These are phyloP conservation scores for Pachymerium ferrugineum DNA, from an alignment of 2,888 invertebrate species.

Conservation along the genomic window DNA sequence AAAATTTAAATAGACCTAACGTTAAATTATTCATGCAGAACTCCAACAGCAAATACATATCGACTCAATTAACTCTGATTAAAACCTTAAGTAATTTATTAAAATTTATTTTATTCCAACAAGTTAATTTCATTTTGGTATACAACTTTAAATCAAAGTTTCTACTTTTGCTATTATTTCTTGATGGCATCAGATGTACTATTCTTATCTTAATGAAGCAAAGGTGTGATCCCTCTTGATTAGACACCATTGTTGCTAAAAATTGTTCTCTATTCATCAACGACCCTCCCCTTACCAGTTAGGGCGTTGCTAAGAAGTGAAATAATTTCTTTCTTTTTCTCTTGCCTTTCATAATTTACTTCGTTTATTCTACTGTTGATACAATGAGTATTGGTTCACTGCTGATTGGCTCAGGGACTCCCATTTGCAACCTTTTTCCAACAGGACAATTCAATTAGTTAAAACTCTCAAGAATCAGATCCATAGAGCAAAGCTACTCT, in stretches of 20 bases:
- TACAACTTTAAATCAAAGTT: too few species aligned
- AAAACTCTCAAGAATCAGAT: neutral
- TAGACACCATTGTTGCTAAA: neutral
- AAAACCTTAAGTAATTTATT: too few species aligned
- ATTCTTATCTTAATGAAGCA: neutral
- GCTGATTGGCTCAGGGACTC: neutral
- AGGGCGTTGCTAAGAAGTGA: too few species aligned
- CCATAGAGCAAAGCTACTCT: neutral
- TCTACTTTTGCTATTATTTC: neutral
- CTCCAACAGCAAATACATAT: too few species aligned
- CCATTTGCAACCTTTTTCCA: neutral
- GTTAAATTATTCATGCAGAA: too few species aligned
- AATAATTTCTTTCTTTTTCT: too few species aligned
- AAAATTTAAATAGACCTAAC: too few species aligned
- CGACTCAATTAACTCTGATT: too few species aligned
- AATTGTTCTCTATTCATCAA: neutral
- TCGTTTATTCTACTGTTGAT: neutral
- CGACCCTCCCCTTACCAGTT: neutral
- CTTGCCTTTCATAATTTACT: neutral
- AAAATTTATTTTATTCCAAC: too few species aligned
- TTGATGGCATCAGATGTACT: neutral
- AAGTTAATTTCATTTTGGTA: too few species aligned
- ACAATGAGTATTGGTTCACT: neutral
- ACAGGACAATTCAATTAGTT: neutral
- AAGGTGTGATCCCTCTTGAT: neutral